Evolutionary conservation across 2,113 vertebrate genomes (phyloP).

Genomic region (Isurus oxyrinchus): DNA sequence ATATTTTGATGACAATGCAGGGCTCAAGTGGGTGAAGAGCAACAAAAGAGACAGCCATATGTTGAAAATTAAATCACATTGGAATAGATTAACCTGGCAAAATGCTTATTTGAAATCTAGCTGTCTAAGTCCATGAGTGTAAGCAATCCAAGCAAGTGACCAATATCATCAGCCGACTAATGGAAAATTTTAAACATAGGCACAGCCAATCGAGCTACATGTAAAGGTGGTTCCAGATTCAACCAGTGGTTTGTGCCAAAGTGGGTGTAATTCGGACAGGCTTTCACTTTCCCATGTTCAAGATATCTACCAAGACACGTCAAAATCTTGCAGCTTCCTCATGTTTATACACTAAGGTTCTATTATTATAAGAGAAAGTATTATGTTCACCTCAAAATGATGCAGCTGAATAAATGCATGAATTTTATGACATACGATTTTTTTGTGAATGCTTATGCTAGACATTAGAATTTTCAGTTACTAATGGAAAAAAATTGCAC

Average conservation of each 20-base stretch:
- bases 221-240: neutral
- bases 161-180: neutral
- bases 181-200: neutral
- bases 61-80: neutral
- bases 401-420: neutral
- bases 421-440: too few species aligned
- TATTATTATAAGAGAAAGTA: neutral
- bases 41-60: neutral
- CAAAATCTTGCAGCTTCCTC: neutral
- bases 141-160: neutral
- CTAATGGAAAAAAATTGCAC: too few species aligned
- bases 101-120: neutral
- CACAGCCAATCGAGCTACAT: neutral
- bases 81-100: neutral
- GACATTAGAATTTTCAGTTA: too few species aligned
- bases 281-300: neutral
- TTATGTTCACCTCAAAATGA: neutral
- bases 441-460: too few species aligned
- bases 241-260: neutral
- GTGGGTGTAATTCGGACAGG: neutral
- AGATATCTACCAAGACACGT: neutral
- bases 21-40: neutral
- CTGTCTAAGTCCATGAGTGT: neutral
- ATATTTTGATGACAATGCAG: neutral
- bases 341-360: neutral